Percentiles rank a stretch among this genome's conserved stretches.
phyloP scores from a whole-genome alignment of 2,888 invertebrate species.

The Pachycephus smyrnensis region DNA sequence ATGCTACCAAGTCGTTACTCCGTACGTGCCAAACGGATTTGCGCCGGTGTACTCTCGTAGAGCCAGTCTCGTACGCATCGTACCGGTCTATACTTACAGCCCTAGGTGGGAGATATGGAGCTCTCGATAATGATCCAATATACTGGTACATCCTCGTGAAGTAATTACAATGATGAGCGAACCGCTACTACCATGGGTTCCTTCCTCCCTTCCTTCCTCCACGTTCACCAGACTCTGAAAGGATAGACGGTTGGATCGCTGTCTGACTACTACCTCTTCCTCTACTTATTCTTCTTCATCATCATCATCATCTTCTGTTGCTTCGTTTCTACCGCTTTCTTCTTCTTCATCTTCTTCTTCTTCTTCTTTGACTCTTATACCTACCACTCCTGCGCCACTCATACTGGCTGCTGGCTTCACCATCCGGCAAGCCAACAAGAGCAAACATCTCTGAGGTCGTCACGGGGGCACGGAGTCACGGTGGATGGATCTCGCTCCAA shows the following conservation, averaged over 20 bases:
- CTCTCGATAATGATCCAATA: constrained; percentile 65
- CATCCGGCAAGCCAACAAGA: constrained; percentile 56
- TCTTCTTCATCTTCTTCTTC: background rate
- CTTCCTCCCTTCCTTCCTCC: constrained; percentile 20
- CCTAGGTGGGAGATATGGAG: constrained; percentile 62
- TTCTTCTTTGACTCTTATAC: constrained; percentile 6
- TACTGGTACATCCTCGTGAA: constrained; percentile 63
- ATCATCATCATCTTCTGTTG: constrained; percentile 5
- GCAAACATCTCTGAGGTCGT: constrained; percentile 61
- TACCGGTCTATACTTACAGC: constrained; percentile 56
- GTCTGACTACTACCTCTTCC: constrained; percentile 25
- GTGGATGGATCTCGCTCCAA: constrained; percentile 53
- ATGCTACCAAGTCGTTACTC: constrained; percentile 38
- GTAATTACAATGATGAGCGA: constrained; percentile 66
- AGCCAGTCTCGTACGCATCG: constrained; percentile 27
- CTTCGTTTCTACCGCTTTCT: constrained; percentile 16
- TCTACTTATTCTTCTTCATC: constrained; percentile 26
- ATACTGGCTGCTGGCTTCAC: constrained; percentile 29
- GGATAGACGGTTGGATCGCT: constrained; percentile 47
- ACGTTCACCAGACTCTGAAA: constrained; percentile 40
- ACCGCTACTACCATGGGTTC: constrained; percentile 55
- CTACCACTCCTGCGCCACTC: constrained; percentile 29
- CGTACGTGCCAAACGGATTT: constrained; percentile 35
- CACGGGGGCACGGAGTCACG: constrained; percentile 61
- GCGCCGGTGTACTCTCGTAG: constrained; percentile 1